These are phyloP conservation scores for Notechis scutatus DNA, from an alignment of 2,113 vertebrate species.

Conservation along the genomic window DNA sequence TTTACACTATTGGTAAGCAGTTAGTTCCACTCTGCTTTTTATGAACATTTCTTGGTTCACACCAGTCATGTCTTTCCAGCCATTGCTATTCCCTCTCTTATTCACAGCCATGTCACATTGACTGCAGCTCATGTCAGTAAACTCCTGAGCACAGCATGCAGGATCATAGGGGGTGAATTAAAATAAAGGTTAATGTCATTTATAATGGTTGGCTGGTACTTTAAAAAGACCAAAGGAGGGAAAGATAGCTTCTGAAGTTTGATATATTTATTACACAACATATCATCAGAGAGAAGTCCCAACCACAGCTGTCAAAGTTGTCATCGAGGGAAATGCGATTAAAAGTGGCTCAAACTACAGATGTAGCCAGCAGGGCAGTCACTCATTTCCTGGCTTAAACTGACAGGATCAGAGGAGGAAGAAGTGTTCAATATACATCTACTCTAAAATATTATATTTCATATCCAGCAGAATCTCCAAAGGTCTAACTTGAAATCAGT, in stretches of 20 bases:
- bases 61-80: conserved; percentile 11
- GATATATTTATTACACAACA: conserved; percentile 55
- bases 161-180: conserved; percentile 36
- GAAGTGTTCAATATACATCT: neutral
- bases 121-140: conserved; percentile 14
- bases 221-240: conserved; percentile 46
- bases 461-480: neutral
- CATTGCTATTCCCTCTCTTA: conserved; percentile 7
- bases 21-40: neutral
- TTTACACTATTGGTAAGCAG: neutral
- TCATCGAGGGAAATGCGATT: conserved; percentile 22
- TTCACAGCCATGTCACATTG: conserved; percentile 14
- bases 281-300: conserved; percentile 33
- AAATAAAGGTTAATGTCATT: conserved; percentile 65
- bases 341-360: neutral
- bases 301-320: conserved; percentile 33
- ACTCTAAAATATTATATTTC: neutral
- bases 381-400: neutral
- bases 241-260: conserved; percentile 43
- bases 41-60: neutral
- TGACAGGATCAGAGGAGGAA: neutral
- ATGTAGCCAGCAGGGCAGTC: neutral
- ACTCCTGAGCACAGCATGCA: conserved; percentile 20
- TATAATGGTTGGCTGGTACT: conserved; percentile 57
- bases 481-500: neutral